phyloP scores from a whole-genome alignment of 2,113 vertebrate species.

The Protobothrops mucrosquamatus region DNA sequence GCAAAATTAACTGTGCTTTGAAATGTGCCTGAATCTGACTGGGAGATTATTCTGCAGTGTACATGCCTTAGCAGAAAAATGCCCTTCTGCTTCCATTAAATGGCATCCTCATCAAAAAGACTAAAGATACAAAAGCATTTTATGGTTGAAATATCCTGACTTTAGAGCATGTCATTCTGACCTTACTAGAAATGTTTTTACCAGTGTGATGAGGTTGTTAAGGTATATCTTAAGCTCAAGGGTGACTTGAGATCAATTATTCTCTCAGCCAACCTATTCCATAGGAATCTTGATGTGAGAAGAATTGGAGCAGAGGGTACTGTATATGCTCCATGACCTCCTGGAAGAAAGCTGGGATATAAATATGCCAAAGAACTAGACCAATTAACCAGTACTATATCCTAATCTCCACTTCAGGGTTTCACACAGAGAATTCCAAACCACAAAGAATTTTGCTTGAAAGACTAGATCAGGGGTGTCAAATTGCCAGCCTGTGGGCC shows the following conservation, averaged over 20 bases:
- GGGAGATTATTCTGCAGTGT: too few species aligned
- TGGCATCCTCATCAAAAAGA: too few species aligned
- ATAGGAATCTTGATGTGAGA: neutral
- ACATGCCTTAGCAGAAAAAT: too few species aligned
- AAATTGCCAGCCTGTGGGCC: too few species aligned
- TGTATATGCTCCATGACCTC: neutral
- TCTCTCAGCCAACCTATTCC: neutral
- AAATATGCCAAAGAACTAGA: neutral
- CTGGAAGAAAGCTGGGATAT: neutral
- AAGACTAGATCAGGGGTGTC: neutral
- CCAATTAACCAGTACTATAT: neutral
- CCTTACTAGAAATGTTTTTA: neutral
- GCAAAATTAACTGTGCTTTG: too few species aligned
- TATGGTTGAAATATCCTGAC: too few species aligned
- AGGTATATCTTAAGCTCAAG: neutral
- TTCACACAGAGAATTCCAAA: neutral
- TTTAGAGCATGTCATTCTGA: too few species aligned
- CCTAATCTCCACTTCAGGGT: neutral
- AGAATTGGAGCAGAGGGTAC: neutral
- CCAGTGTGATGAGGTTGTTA: neutral
- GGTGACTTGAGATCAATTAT: neutral
- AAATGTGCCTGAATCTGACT: too few species aligned
- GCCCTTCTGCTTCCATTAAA: too few species aligned
- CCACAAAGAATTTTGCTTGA: neutral
- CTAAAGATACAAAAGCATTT: too few species aligned